Percentiles rank a stretch among this genome's conserved stretches.
Conservation (phyloP, 2,113 vertebrate species). For the Hypomesus transpacificus region DNA sequence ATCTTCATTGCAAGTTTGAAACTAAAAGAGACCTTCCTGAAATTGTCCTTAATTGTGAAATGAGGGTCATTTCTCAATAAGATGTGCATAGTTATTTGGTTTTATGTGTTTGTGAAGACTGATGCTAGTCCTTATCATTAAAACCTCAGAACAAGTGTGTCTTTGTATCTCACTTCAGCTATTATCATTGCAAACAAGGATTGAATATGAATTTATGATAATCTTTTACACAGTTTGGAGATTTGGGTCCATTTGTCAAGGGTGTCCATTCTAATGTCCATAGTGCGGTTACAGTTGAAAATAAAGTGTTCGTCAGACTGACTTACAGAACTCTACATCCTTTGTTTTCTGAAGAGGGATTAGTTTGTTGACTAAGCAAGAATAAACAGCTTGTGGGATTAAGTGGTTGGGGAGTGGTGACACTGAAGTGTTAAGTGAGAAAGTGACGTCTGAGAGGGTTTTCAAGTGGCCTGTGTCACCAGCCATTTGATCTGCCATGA, state of each 20-base stretch:
- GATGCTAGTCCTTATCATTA: constrained; percentile 13
- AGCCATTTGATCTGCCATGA: constrained; percentile 28
- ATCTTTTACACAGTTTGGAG: too few relatives aligned
- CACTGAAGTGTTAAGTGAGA: constrained; percentile 44
- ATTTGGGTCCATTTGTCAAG: too few relatives aligned
- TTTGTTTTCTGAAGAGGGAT: constrained; percentile 2
- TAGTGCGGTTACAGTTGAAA: too few relatives aligned
- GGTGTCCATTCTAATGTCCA: too few relatives aligned
- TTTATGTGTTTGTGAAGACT: neutral
- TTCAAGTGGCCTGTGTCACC: constrained; percentile 21
- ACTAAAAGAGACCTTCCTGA: neutral
- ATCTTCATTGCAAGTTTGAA: constrained; percentile 9
- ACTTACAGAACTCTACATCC: neutral
- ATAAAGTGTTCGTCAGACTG: too few relatives aligned
- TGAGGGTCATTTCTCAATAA: neutral
- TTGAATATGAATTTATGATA: too few relatives aligned
- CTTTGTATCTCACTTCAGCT: too few relatives aligned
- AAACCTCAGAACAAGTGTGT: too few relatives aligned
- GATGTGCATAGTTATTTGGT: neutral
- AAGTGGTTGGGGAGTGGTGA: constrained; percentile 23
- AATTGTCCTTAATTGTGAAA: neutral
- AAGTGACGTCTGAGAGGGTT: constrained; percentile 21
- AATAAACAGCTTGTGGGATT: constrained; percentile 31
- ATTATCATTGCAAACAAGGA: too few relatives aligned
- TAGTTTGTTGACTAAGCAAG: constrained; percentile 12